Evolutionary conservation across 2,888 invertebrate species (phyloP), one percentile per base, ranked within the genome.

Genomic region (Panopea generosa): DNA sequence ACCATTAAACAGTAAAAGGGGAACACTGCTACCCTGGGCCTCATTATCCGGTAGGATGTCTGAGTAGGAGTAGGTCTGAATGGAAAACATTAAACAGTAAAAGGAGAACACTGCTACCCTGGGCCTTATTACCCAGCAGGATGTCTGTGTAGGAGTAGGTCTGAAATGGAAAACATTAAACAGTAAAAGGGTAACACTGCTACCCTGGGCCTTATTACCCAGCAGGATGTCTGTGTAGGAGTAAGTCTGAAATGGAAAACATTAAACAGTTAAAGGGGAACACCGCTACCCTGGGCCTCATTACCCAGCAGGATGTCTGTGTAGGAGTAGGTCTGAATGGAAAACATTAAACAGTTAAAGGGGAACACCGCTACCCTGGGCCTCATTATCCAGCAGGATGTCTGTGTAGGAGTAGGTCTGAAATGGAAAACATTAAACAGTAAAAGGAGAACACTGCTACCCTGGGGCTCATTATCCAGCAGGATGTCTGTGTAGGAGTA

Each of bases 131-230:
- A 87, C 97, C 97, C 9, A 97, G 92, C 53, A 98, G 93, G 4
- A 95, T 94, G 75, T 96, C 95, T 2, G 95, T 94, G 57, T 87
- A 86, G 4, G 88, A 86, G 70, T 91, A 92, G 14, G 86, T 87
- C 90, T 93, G 85, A 20, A 55, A 73, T 1, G 45, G n/a, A n/a
- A n/a, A n/a, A n/a, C n/a, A n/a, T n/a, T n/a, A n/a, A n/a, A n/a
- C n/a, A n/a, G n/a, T n/a, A n/a, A n/a, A n/a, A 96, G 94, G 93
- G 95, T 98, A 62, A 95, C 94, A 0, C 98, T 98, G 83, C 96
- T 96, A 0, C 96, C 93, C 53, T 86, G 84, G 33, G 94, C 94
- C 86, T 97, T 97, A 0, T 95, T 94, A 87, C 97, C 97, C 9
- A 97, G 92, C 53, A 98, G 93, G 4, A 95, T 94, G 75, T 96